Evolutionary conservation across 1,140 invertebrate species (phyloP).

Genomic region (Leptopilina clavipes): DNA sequence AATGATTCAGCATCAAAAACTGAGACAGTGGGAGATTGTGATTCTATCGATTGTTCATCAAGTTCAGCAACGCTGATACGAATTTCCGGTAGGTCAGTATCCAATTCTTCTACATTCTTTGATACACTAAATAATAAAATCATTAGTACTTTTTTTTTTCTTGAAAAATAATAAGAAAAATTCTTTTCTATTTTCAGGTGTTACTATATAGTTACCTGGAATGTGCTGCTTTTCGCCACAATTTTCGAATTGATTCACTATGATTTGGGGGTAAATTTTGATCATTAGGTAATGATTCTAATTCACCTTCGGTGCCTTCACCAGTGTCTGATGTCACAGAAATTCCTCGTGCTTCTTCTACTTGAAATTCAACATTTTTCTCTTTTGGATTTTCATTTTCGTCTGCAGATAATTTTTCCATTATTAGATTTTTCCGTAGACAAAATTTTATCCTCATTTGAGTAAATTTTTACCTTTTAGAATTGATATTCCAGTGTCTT

Average conservation of each 20-base stretch:
- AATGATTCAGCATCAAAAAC: not conserved
- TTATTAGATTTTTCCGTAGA: not conserved
- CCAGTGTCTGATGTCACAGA: conserved; percentile 49
- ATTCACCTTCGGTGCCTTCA: conserved; percentile 56
- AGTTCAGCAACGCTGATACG: conserved; percentile 53
- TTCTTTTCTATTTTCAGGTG: not conserved
- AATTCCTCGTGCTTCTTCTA: conserved; percentile 30
- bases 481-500: conserved; percentile 42
- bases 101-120: conserved; percentile 40
- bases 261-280: not conserved
- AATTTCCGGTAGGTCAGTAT: conserved; percentile 58
- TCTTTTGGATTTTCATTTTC: conserved; percentile 34
- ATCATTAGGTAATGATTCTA: conserved; percentile 55
- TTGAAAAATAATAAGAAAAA: no score
- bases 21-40: conserved; percentile 5
- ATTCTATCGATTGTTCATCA: conserved; percentile 24
- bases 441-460: no score
- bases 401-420: conserved; percentile 31
- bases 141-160: no score
- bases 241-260: not conserved
- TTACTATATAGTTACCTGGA: not conserved
- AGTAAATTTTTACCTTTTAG: conserved; percentile 30
- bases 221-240: not conserved
- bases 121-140: conserved; percentile 29
- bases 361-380: conserved; percentile 33